These are phyloP conservation scores for Festucalex cinctus DNA, from an alignment of 2,113 vertebrate genomes.

Conservation along the genomic window DNA sequence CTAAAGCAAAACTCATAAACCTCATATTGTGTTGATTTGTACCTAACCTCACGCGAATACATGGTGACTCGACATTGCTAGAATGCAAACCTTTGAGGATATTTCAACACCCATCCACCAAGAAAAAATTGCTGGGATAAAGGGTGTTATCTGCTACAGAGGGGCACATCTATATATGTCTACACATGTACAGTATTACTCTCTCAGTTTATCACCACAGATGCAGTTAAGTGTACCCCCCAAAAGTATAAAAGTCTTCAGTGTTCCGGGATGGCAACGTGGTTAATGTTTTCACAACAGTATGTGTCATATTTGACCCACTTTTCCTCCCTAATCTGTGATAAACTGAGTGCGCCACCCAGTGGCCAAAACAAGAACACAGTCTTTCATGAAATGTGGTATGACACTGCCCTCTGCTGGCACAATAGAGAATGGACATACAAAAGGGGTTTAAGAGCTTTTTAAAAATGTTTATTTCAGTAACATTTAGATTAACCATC, in stretches of 20 bases:
- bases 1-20: no score
- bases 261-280: background rate
- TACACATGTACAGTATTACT: background rate
- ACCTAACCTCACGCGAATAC: no score
- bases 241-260: background rate
- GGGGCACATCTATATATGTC: background rate
- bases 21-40: no score
- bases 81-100: no score
- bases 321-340: conserved; percentile 3
- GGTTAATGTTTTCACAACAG: conserved; percentile 21
- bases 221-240: background rate
- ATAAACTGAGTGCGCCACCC: conserved; percentile 3
- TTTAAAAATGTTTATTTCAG: conserved; percentile 71
- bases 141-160: background rate
- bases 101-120: no score
- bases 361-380: background rate
- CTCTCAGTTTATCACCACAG: background rate
- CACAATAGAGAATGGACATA: background rate
- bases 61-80: no score
- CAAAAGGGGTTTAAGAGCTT: conserved; percentile 11
- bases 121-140: no score
- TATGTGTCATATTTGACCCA: conserved; percentile 45
- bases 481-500: conserved; percentile 70
- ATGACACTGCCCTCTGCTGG: conserved; percentile 28
- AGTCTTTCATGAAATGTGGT: background rate